Evolutionary conservation across 2,113 vertebrate species (phyloP), one percentile per base, ranked within the genome.

Genomic region (Atherinomorus stipes): DNA sequence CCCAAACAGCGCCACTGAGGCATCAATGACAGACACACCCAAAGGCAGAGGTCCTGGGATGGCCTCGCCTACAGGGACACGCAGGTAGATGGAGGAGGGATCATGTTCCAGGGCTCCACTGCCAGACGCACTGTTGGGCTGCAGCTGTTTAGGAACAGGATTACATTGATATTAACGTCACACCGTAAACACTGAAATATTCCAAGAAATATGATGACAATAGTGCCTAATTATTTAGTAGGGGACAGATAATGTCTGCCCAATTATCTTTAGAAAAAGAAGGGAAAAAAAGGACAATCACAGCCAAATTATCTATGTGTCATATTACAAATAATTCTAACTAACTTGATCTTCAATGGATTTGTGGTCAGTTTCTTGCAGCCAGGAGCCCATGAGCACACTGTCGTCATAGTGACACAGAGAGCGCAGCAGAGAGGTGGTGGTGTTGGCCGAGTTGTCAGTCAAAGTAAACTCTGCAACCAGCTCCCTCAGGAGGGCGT

Each of bases 361-460:
- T 76, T 99, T 99, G 90, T 99, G 98, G 88, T 99, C 98, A 0
- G 98, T 99, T 91, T 99, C 98, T 86, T 99, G 98, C 38, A 99
- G 94, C 98, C 98, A 99, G 11, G 98, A 98, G n/a, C 98, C 98
- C 79, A 99, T 98, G 73, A 99, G 96, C 85, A 99, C 98, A 31
- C 98, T 99, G 65, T 99, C 98, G 53, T 99, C 98, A 76, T 97
- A 99, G 85, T 99, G 98, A 90, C 98, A 99, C 47, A 99, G 96
- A 2, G 98, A 99, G 49, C 98, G 95, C 67, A 99, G 94, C 72
- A 99, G 92, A 7, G 98, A 99, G 12, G 98, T 98, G 58, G 98
- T 99, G 45, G 98, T 99, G 89, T 99, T 99, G 78, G 98, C 96
- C 0, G 98, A 98, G 88, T 99, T 99, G 88, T 99, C 98, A 0